Conservation (phyloP, 2,113 vertebrate genomes). For the Platysteira castanea region DNA sequence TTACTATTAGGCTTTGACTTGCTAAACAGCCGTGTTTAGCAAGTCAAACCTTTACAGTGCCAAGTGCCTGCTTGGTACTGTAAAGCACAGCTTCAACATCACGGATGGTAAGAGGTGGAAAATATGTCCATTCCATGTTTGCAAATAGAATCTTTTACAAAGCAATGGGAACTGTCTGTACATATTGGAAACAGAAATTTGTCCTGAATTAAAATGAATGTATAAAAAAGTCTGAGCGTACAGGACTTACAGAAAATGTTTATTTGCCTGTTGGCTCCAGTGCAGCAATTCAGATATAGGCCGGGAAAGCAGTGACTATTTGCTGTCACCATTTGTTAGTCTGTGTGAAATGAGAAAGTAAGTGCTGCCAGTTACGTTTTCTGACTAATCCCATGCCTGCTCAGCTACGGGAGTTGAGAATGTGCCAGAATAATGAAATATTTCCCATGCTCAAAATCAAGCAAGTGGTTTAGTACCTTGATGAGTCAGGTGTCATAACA, state of each 20-base stretch:
- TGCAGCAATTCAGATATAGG: neutral
- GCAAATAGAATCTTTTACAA: neutral
- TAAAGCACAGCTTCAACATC: neutral
- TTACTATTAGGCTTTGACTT: neutral
- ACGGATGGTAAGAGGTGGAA: neutral
- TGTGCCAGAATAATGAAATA: neutral
- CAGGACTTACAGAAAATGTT: neutral
- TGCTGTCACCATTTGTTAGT: neutral
- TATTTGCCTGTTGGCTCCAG: neutral
- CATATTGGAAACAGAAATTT: neutral
- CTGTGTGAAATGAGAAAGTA: neutral
- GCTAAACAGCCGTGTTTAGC: neutral
- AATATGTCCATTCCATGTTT: neutral
- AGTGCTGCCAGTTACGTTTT: neutral
- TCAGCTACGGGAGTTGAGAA: neutral
- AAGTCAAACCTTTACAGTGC: too few species aligned
- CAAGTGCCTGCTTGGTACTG: too few species aligned
- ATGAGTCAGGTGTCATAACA: constrained; percentile 21
- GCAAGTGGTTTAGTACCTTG: constrained; percentile 16
- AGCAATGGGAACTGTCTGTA: neutral
- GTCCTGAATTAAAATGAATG: neutral
- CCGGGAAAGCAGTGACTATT: neutral
- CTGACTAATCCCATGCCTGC: neutral
- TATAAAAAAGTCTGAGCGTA: neutral
- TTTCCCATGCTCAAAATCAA: neutral